These are phyloP conservation scores for Melanogrammus aeglefinus DNA, from an alignment of 2,797 vertebrate genomes.

Conservation along the genomic window DNA sequence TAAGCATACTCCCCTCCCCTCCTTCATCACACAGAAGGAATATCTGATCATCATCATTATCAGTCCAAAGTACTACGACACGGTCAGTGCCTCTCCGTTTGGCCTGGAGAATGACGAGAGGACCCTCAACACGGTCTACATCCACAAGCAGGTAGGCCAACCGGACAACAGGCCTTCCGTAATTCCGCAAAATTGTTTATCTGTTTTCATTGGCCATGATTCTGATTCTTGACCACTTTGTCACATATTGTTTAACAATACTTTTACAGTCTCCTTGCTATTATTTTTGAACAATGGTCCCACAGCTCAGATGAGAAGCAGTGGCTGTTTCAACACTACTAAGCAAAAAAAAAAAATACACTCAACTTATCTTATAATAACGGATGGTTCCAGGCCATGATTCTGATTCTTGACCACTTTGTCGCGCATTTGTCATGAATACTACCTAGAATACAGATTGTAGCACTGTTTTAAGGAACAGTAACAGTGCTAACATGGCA, in stretches of 20 bases:
- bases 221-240: too few species aligned
- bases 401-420: too few species aligned
- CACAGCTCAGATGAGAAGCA: background rate
- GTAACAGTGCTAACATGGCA: too few species aligned
- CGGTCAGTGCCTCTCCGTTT: slow-evolving; percentile 65
- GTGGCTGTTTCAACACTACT: too few species aligned
- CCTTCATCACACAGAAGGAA: slow-evolving; percentile 65
- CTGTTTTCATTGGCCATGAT: background rate
- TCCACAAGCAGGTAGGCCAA: slow-evolving; percentile 75
- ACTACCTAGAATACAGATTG: too few species aligned
- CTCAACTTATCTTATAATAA: too few species aligned
- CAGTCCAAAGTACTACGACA: slow-evolving; percentile 79
- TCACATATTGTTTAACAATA: too few species aligned
- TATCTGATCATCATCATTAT: slow-evolving; percentile 83
- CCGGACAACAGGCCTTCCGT: background rate
- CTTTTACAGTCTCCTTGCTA: too few species aligned
- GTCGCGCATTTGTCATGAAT: background rate
- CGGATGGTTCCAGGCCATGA: too few species aligned
- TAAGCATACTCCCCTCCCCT: background rate
- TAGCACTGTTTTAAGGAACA: too few species aligned
- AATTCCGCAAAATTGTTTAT: background rate
- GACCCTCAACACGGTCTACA: slow-evolving; percentile 80
- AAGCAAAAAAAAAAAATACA: too few species aligned
- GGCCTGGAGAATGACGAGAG: slow-evolving; percentile 73
- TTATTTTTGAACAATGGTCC: background rate